These are phyloP conservation scores for Agelastica alni DNA, from an alignment of 2,888 invertebrate genomes.

Conservation along the genomic window DNA sequence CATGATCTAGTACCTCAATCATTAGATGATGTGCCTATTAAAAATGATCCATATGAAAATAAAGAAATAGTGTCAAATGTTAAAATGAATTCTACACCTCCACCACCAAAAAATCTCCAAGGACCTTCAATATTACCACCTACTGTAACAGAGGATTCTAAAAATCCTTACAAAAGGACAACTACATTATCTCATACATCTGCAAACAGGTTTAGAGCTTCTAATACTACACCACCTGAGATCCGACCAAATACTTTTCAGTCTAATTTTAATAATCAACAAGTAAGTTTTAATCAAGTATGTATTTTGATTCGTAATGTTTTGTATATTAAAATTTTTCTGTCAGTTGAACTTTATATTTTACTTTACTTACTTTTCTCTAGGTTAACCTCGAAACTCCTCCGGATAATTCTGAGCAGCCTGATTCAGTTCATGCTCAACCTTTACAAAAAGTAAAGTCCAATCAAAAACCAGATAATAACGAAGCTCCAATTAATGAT, in stretches of 20 bases:
- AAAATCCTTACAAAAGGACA: slow-evolving; percentile 50
- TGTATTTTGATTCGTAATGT: no score
- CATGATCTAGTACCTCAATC: slow-evolving; percentile 19
- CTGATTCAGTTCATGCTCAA: slow-evolving; percentile 54
- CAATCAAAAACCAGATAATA: slow-evolving; percentile 59
- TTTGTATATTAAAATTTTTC: not conserved
- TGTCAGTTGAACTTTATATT: no score
- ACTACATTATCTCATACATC: slow-evolving; percentile 58
- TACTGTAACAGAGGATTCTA: slow-evolving; percentile 37
- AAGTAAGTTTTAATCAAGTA: no score
- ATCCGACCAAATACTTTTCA: slow-evolving; percentile 48
- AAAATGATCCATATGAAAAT: slow-evolving; percentile 42
- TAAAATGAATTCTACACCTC: slow-evolving; percentile 50
- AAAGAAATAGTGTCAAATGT: slow-evolving; percentile 45
- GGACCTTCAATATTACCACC: slow-evolving; percentile 37
- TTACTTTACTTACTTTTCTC: slow-evolving; percentile 1
- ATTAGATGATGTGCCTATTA: slow-evolving; percentile 24
- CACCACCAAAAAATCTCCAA: slow-evolving; percentile 41
- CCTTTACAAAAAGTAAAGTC: slow-evolving; percentile 23
- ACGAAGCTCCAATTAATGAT: slow-evolving; percentile 70
- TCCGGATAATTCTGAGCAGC: slow-evolving; percentile 71
- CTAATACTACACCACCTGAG: slow-evolving; percentile 33
- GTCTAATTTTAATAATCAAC: slow-evolving; percentile 52
- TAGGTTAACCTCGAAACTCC: slow-evolving; percentile 66
- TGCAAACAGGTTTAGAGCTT: slow-evolving; percentile 45